These are phyloP conservation scores for Tortricodes alternella DNA, from an alignment of 2,888 invertebrate genomes.

Conservation along the genomic window DNA sequence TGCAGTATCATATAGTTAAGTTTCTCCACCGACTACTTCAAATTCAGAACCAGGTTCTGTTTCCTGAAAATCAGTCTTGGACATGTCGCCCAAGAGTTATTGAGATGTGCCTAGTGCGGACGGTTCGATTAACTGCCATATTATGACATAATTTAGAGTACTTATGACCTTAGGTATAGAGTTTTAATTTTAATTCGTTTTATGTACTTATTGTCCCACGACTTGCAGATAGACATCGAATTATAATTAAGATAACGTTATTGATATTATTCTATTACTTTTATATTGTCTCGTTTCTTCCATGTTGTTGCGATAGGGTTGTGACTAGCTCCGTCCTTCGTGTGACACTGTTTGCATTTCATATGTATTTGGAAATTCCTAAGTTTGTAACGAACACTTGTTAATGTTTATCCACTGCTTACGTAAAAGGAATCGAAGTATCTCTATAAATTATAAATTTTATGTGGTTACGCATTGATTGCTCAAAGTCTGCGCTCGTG, in stretches of 20 bases:
- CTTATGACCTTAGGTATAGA: conserved; percentile 71
- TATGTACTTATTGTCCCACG: conserved; percentile 66
- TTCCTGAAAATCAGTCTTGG: conserved; percentile 47
- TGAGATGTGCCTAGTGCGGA: conserved; percentile 72
- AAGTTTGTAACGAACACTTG: conserved; percentile 61
- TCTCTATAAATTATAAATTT: conserved; percentile 52
- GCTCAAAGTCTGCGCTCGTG: conserved; percentile 70
- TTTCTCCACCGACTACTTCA: conserved; percentile 73
- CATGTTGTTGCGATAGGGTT: conserved; percentile 52
- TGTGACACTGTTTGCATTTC: conserved; percentile 31
- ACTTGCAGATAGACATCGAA: conserved; percentile 74
- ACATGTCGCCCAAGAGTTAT: conserved; percentile 56
- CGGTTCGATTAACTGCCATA: conserved; percentile 82
- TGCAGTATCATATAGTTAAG: conserved; percentile 5
- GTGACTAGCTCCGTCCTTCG: conserved; percentile 50
- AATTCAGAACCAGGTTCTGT: conserved; percentile 75
- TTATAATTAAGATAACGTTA: conserved; percentile 66
- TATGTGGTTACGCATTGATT: conserved; percentile 64
- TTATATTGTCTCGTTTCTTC: conserved; percentile 59
- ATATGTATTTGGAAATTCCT: conserved; percentile 14
- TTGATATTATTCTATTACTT: conserved; percentile 52
- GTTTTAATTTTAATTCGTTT: conserved; percentile 69
- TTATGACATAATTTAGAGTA: conserved; percentile 80
- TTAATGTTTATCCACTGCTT: conserved; percentile 70
- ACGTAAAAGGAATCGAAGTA: conserved; percentile 52